These are phyloP conservation scores for Cheilinus undulatus DNA, from an alignment of 2,113 vertebrate genomes.

Conservation along the genomic window DNA sequence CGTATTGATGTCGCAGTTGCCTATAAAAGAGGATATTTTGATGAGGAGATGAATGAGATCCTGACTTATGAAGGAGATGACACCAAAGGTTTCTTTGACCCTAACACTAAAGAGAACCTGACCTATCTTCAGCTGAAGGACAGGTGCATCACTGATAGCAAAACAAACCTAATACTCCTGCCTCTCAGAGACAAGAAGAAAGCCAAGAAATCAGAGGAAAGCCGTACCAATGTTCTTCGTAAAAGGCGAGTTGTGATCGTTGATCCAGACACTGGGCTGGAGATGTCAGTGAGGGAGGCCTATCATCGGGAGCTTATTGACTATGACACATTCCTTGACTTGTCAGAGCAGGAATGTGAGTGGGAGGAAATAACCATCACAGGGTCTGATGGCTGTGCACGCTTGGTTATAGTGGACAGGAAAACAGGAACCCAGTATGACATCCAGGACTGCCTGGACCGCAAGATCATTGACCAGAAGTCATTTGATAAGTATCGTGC, in stretches of 20 bases:
- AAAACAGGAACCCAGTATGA: slow-evolving; percentile 96
- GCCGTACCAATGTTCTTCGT: slow-evolving; percentile 91
- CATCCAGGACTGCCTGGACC: slow-evolving; percentile 90
- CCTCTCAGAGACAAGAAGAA: slow-evolving; percentile 93
- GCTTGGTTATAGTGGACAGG: slow-evolving; percentile 92
- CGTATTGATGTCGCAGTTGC: slow-evolving; percentile 92
- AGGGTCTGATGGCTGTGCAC: slow-evolving; percentile 88
- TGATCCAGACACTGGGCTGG: slow-evolving; percentile 93
- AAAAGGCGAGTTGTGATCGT: slow-evolving; percentile 97
- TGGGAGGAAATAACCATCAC: slow-evolving; percentile 98
- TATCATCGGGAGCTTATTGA: slow-evolving; percentile 95
- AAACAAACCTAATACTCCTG: slow-evolving; percentile 91
- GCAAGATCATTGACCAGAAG: slow-evolving; percentile 86
- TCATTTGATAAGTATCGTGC: slow-evolving; percentile 91
- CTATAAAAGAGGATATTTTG: slow-evolving; percentile 94
- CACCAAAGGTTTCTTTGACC: slow-evolving; percentile 98
- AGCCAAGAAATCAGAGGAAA: slow-evolving; percentile 75
- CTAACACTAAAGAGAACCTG: slow-evolving; percentile 96
- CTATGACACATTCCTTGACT: slow-evolving; percentile 93
- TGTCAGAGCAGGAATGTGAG: slow-evolving; percentile 97
- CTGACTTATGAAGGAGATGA: slow-evolving; percentile 94
- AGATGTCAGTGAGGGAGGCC: slow-evolving; percentile 97
- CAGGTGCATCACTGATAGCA: slow-evolving; percentile 90
- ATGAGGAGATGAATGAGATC: slow-evolving; percentile 94
- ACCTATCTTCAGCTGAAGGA: slow-evolving; percentile 96